These are phyloP conservation scores for Aphis craccivora DNA, from an alignment of 1,140 invertebrate species.

Conservation along the genomic window DNA sequence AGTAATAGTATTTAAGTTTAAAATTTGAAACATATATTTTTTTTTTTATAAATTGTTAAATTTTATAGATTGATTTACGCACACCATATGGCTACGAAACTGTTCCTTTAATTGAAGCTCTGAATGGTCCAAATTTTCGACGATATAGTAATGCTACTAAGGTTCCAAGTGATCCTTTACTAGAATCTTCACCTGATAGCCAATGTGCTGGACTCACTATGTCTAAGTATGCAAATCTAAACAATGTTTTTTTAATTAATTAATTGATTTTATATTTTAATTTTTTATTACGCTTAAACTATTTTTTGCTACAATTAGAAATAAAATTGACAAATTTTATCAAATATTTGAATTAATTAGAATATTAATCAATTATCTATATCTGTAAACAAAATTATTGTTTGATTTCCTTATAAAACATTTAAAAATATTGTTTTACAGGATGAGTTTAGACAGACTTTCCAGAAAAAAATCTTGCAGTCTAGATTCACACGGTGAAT, in stretches of 20 bases:
- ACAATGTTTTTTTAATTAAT: not conserved
- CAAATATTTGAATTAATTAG: not conserved
- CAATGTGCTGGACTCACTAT: conserved; percentile 42
- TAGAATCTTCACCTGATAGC: conserved; percentile 56
- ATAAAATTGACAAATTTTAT: not conserved
- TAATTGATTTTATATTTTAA: not conserved
- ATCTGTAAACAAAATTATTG: not conserved
- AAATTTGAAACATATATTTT: conserved; percentile 41
- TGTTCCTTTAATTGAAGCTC: conserved; percentile 94
- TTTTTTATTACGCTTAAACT: not conserved
- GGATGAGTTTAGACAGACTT: conserved; percentile 50
- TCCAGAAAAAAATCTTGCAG: conserved; percentile 53
- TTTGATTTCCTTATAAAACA: not conserved
- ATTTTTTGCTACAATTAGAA: not conserved
- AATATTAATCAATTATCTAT: not conserved
- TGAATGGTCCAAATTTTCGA: conserved; percentile 89
- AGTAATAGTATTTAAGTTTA: not conserved
- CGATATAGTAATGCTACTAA: conserved; percentile 43
- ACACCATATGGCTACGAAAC: conserved; percentile 93
- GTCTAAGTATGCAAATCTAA: conserved; percentile 16
- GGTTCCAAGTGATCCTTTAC: conserved; percentile 43
- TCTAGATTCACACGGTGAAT: conserved; percentile 43
- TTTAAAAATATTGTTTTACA: conserved; percentile 1
- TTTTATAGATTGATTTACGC: conserved; percentile 70
- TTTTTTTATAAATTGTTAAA: not conserved